Conservation (phyloP, 2,797 vertebrate genomes). For the Peromyscus melanophrys region DNA sequence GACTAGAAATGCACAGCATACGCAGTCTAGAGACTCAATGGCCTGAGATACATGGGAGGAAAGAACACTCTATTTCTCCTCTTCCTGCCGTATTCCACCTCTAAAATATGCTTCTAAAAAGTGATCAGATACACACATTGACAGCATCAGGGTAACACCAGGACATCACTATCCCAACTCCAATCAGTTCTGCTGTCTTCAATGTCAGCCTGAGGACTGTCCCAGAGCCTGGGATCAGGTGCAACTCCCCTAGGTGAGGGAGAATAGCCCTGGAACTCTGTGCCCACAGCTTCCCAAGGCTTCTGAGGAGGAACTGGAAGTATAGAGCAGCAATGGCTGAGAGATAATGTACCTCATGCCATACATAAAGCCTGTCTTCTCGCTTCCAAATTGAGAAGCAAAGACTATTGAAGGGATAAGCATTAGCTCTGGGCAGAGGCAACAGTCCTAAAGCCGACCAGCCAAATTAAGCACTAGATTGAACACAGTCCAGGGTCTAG, state of each 20-base stretch:
- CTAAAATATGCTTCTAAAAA: not conserved
- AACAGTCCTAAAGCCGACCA: not conserved
- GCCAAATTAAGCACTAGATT: not conserved
- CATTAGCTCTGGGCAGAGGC: conserved; percentile 60
- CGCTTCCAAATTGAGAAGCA: conserved; percentile 11
- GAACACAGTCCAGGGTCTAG: not conserved
- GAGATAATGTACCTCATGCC: not conserved
- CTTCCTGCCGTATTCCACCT: not conserved
- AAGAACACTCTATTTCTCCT: not conserved
- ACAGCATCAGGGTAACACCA: not conserved
- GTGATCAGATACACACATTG: not conserved
- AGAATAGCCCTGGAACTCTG: not conserved
- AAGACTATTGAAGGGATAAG: conserved; percentile 1
- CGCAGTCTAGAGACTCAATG: not conserved
- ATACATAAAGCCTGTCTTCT: not conserved
- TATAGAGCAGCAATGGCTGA: not conserved
- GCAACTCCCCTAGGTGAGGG: not conserved
- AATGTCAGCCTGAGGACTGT: not conserved
- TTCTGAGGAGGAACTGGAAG: not conserved
- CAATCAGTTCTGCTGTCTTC: not conserved
- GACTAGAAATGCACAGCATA: not conserved
- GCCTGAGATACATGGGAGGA: not conserved
- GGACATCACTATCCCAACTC: not conserved
- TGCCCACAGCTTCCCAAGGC: too few species aligned
- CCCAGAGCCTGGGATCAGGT: not conserved